Percentiles rank a stretch among this genome's conserved stretches.
These are phyloP conservation scores for Boleophthalmus pectinirostris DNA, from an alignment of 2,113 vertebrate species.

Conservation along the genomic window DNA sequence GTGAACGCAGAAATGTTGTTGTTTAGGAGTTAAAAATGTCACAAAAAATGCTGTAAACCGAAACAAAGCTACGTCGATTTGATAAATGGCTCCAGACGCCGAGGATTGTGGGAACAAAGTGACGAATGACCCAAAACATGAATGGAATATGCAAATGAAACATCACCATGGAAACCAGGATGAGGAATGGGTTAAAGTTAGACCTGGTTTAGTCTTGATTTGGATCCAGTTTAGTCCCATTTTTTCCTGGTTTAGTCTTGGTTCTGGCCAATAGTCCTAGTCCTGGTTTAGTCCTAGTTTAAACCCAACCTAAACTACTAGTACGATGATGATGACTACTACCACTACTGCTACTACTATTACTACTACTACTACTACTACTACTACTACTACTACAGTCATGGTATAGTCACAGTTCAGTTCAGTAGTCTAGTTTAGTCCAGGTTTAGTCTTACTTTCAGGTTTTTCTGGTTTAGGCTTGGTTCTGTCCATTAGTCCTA, in stretches of 20 bases:
- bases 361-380: too few species aligned
- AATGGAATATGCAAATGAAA: background rate
- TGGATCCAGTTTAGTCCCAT: background rate
- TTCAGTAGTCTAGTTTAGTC: too few species aligned
- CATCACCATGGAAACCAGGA: background rate
- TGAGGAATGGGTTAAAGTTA: background rate
- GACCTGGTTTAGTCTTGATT: background rate
- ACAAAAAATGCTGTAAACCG: background rate
- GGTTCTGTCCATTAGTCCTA: too few species aligned
- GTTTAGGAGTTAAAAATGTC: background rate
- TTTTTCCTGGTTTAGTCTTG: background rate
- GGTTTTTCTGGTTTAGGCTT: too few species aligned
- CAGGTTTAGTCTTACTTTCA: too few species aligned
- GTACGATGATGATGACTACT: too few species aligned
- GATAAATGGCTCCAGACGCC: background rate
- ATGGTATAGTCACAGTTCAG: too few species aligned
- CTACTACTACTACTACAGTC: too few species aligned
- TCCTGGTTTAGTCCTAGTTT: background rate
- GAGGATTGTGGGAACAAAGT: background rate
- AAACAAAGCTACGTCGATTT: background rate
- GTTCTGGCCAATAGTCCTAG: background rate
- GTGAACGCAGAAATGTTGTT: background rate
- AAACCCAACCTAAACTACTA: too few species aligned
- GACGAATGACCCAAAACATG: background rate
- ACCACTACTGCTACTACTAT: too few species aligned